Base-by-base conservation (phyloP, 2,888 invertebrate species). In the Polydrusus tereticollis region DNA sequence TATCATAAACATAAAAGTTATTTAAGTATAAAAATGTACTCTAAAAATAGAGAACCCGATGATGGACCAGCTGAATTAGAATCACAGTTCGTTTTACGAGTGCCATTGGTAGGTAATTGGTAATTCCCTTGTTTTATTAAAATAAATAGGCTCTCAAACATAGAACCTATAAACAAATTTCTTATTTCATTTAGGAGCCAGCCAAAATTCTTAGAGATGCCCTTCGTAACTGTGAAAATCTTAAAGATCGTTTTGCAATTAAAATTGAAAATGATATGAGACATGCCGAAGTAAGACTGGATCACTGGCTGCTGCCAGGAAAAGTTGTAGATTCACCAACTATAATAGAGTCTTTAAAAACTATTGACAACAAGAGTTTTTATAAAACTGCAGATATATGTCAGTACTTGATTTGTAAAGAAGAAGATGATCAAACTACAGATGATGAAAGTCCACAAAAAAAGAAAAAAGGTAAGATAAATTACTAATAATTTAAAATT, bases 331-430 rank as follows among this genome's bases (percentile, higher is more conserved):
- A 99, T 85, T 85, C 98, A 52, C 98, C 98, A 0, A 94, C 96
- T 4, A 88, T 98, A 6, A 91, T 97, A 14, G 98, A 99, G 86
- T 94, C 97, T 0, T 86, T 95, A 67, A 99, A 99, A 87, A 98
- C 98, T 0, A 95, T 98, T 66, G 99, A 99, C 83, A 92, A 91
- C 74, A 99, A 98, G 86, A 97, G 95, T 80, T 96, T 99, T 80
- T 99, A 99, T 83, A 99, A 99, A 88, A 96, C 98, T 0, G 97
- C 98, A 0, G 99, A 99, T 85, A 91, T 99, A 74, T 95, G 95
- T 80, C 99, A 98, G 88, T 88, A 92, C 87, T 90, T 98, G 89
- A 88, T 96, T 64, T 97, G 97, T 80, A 94, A 93, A 86, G 94
- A 94, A 78, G 96, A 96, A 79, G 94, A 94, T 21, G 96, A 96